Evolutionary conservation across 2,888 invertebrate genomes (phyloP).

Genomic region (Aricia artaxerxes): DNA sequence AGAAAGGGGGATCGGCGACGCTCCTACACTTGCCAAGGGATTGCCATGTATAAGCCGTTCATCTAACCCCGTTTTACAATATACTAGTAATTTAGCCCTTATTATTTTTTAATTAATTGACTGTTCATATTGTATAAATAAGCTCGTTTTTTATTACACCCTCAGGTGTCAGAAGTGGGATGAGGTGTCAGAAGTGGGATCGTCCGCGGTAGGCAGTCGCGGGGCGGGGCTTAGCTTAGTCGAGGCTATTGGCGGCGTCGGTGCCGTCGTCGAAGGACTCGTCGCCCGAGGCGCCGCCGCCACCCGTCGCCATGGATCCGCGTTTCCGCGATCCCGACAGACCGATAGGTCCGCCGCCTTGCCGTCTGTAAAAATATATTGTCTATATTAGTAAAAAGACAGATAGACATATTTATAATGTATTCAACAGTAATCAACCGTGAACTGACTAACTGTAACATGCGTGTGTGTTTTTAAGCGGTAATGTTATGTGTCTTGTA

Average conservation of each 20-base stretch:
- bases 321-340: slow-evolving; percentile 84
- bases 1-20: slow-evolving; percentile 26
- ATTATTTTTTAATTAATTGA: background rate
- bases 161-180: slow-evolving; percentile 9
- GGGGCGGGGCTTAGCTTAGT: slow-evolving; percentile 53
- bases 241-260: slow-evolving; percentile 88
- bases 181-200: slow-evolving; percentile 31
- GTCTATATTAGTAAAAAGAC: background rate
- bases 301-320: slow-evolving; percentile 83
- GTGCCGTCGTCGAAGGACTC: slow-evolving; percentile 87
- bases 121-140: background rate
- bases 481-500: background rate
- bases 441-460: background rate
- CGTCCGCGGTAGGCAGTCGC: slow-evolving; percentile 27
- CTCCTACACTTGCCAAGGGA: slow-evolving; percentile 14
- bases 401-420: background rate
- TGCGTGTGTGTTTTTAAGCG: background rate
- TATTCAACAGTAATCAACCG: too few relatives aligned
- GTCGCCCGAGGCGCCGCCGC: slow-evolving; percentile 84
- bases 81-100: background rate
- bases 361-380: slow-evolving; percentile 54
- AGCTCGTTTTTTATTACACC: background rate
- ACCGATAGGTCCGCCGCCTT: slow-evolving; percentile 81
- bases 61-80: background rate
- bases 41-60: slow-evolving; percentile 22